Base-by-base conservation (phyloP, 2,113 vertebrate genomes). In the Otus sunia region DNA sequence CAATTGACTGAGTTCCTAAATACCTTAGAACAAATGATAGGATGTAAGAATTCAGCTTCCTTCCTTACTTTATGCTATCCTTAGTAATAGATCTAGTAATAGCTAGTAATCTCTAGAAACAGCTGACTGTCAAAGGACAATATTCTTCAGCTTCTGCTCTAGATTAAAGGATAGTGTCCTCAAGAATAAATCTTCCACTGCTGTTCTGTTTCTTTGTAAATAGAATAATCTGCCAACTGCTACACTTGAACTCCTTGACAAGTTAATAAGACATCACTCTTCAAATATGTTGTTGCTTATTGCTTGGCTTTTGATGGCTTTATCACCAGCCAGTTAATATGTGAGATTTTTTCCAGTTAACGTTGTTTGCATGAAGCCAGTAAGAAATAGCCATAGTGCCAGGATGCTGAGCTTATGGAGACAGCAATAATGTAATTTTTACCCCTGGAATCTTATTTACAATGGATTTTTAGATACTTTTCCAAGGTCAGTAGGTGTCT, bases 161-260 rank as follows among this genome's bases (percentile, higher is more conserved):
- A 18, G 17, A 93, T 76, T 76, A 84, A 85, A 82, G 36, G 36
- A 83, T 34, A 47, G 67, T 84, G 58, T 95, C 41, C 30, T 93
- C 58, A 87, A 79, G 32, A 92, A 93, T 56, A 34, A 47, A 71
- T 83, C 37, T 94, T 79, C 64, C 73, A 62, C 36, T 47, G 47
- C 53, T 93, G 22, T 64, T 87, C 37, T 84, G n/a, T 81, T 95
- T 74, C 87, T 88, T 88, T 91, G 47, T 90, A 93, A 96, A 95
- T 39, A 91, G 25, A 95, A 64, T 52, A 58, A 80, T 80, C 78
- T 53, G 21, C 47, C 94, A 90, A 63, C 36, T 67, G 43, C 43
- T 93, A 62, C 76, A 68, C 77, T 93, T 76, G 30, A 1, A 10
- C 16, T 67, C 19, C 34, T 87, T 94, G 67, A 88, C 80, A 94